phyloP scores from a whole-genome alignment of 2,888 invertebrate genomes.

The Drosophila suboccidentalis region DNA sequence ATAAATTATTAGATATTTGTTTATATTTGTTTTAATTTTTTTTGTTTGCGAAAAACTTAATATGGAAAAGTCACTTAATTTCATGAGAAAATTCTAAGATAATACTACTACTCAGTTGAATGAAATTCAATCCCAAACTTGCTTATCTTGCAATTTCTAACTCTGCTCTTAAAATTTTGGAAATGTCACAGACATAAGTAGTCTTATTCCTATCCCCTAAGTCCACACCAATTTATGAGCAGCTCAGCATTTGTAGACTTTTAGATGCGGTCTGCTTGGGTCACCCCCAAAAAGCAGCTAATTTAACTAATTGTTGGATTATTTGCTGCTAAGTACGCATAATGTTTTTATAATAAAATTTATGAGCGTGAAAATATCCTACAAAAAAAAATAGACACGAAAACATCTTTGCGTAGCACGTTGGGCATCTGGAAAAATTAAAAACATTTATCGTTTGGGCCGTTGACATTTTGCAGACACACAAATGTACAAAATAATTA shows the following conservation, averaged over 20 bases:
- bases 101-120: background rate
- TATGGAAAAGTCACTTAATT: no score
- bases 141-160: background rate
- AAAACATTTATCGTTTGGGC: constrained; percentile 23
- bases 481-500: constrained; percentile 57
- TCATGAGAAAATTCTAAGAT: no score
- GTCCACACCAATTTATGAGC: background rate
- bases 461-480: constrained; percentile 65
- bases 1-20: no score
- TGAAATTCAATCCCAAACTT: background rate
- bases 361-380: constrained; percentile 57
- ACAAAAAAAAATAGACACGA: constrained; percentile 14
- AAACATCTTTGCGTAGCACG: constrained; percentile 20
- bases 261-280: constrained; percentile 3
- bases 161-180: background rate
- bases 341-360: constrained; percentile 57
- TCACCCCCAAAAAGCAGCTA: constrained; percentile 48
- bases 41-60: no score
- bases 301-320: constrained; percentile 75
- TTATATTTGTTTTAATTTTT: no score
- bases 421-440: constrained; percentile 65
- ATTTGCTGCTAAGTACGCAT: constrained; percentile 47
- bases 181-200: background rate
- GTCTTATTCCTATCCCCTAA: background rate
- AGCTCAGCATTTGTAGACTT: constrained; percentile 2